A percentile compares a stretch with the other conserved stretches of the same genome.
phyloP scores from a whole-genome alignment of 2,113 vertebrate species.

The Sus scrofa region DNA sequence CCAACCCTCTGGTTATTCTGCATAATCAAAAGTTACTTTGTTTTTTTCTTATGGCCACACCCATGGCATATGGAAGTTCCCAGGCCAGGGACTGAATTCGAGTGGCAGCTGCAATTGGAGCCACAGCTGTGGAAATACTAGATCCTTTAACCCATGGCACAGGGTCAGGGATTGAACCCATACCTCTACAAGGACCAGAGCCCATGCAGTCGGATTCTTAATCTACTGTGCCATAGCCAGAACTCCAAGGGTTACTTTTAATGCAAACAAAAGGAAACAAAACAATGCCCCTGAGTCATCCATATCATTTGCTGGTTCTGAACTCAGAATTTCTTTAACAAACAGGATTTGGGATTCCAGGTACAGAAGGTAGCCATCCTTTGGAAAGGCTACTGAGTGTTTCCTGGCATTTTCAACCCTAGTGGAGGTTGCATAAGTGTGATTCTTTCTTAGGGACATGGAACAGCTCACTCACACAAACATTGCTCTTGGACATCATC shows the following conservation, averaged over 20 bases:
- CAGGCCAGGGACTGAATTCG: too few relatives aligned
- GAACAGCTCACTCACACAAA: not conserved
- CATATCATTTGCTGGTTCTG: not conserved
- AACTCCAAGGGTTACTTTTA: not conserved
- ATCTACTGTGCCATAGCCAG: too few relatives aligned
- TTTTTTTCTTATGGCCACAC: too few relatives aligned
- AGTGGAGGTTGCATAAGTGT: not conserved
- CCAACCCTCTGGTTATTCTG: not conserved
- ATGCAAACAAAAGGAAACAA: not conserved
- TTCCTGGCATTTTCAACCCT: not conserved
- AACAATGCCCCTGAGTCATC: not conserved
- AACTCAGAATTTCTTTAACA: conserved; percentile 33
- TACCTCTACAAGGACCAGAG: too few relatives aligned
- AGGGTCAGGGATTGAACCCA: too few relatives aligned
- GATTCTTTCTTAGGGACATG: not conserved
- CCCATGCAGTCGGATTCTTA: too few relatives aligned
- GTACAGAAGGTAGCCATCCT: not conserved
- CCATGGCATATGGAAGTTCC: too few relatives aligned
- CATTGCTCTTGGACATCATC: not conserved
- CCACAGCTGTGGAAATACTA: too few relatives aligned
- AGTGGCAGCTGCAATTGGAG: too few relatives aligned
- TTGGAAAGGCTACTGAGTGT: not conserved
- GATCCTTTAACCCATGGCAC: too few relatives aligned
- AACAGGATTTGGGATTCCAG: not conserved
- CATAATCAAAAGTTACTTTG: not conserved